phyloP scores from a whole-genome alignment of 2,888 invertebrate species.

The Cephus rjabovi region DNA sequence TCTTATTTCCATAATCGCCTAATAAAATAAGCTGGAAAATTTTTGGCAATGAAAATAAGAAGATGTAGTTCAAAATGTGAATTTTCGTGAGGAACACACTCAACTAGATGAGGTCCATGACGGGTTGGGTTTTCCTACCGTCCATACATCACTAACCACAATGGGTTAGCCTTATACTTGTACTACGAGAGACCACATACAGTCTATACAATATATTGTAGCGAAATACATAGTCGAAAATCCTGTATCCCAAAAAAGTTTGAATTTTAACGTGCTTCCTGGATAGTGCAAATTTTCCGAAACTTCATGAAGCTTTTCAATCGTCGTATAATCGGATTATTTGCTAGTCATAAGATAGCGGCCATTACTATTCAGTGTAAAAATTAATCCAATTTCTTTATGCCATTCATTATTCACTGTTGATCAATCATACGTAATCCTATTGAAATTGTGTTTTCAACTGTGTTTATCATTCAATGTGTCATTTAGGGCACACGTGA shows the following conservation, averaged over 20 bases:
- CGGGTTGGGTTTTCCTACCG: conserved; percentile 32
- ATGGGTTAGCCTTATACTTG: conserved; percentile 28
- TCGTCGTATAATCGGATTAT: background rate
- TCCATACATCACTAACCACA: conserved; percentile 40
- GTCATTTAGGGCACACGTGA: background rate
- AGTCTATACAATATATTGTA: background rate
- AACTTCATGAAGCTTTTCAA: background rate
- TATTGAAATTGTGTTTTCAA: background rate
- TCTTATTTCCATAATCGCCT: background rate
- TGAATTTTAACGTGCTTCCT: background rate
- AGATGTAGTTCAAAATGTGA: background rate
- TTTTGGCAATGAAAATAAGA: background rate
- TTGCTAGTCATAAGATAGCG: background rate
- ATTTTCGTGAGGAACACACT: background rate
- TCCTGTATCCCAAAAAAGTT: background rate
- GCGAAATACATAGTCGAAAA: background rate
- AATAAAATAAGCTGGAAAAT: background rate
- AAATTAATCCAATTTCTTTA: background rate
- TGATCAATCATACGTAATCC: background rate
- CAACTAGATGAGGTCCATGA: conserved; percentile 20
- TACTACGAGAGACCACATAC: background rate
- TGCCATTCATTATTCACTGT: background rate
- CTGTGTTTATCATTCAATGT: background rate
- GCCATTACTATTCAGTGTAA: background rate
- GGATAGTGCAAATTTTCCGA: background rate